phyloP scores from a whole-genome alignment of 2,888 invertebrate genomes.

The Mactromeris polynyma region DNA sequence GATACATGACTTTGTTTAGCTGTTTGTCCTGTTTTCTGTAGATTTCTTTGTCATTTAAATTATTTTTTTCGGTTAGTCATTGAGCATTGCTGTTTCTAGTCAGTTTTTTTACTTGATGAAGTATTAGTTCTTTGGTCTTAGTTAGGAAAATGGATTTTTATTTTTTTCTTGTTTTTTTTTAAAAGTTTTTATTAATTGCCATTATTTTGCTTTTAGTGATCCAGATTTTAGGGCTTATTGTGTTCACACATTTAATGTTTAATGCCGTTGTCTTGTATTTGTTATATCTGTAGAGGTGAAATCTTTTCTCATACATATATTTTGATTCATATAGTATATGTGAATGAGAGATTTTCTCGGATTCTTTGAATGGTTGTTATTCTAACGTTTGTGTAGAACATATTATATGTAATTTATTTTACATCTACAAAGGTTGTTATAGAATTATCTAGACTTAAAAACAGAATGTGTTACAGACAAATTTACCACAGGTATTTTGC shows the following conservation, averaged over 20 bases:
- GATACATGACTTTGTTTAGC: neutral
- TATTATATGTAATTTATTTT: too few species aligned
- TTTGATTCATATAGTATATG: neutral
- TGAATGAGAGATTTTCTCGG: neutral
- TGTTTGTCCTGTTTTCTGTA: neutral
- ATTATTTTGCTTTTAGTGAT: neutral
- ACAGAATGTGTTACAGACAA: too few species aligned
- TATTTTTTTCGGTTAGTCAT: neutral
- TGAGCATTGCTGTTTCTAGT: constrained; percentile 1
- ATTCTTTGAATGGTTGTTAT: too few species aligned
- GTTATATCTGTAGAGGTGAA: neutral
- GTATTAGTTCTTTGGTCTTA: neutral
- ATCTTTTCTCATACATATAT: neutral
- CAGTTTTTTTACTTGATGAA: neutral
- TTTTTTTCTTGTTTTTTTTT: neutral
- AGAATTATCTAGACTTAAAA: too few species aligned
- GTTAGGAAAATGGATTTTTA: neutral
- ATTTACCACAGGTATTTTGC: too few species aligned
- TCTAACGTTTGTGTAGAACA: too few species aligned
- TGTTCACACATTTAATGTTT: neutral
- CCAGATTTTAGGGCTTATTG: neutral
- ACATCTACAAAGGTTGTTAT: too few species aligned
- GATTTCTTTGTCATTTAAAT: neutral
- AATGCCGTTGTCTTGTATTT: neutral
- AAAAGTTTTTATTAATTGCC: neutral